Evolutionary conservation across 1,140 invertebrate genomes (phyloP), one percentile per base, ranked within the genome.

Genomic region (Tachypleus tridentatus): DNA sequence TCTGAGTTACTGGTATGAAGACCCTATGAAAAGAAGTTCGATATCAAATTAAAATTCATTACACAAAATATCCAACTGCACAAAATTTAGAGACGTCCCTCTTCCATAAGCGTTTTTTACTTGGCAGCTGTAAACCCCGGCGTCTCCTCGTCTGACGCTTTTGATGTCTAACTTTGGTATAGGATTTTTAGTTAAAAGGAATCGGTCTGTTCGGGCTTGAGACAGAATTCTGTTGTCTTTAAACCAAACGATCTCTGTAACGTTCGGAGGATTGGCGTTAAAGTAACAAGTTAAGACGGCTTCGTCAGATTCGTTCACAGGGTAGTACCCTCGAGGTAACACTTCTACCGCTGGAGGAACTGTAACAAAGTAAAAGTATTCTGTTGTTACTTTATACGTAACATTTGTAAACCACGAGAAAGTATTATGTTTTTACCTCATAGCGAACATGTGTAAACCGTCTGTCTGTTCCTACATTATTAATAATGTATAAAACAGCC

Each of bases 71-170:
- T 73, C 68, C 4, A 73, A 52, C 4, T 60, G 54, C 5, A 69
- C 51, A 4, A 54, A 29, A 49, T 69, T 73, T 10, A 58, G 62
- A 3, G 71, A 70, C 51, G 71, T 71, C 3, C 65, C 68, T 53
- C 60, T 70, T n/a, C 76, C 77, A 57, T 73, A 73, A 3, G 69
- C 65, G 61, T 74, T 74, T 51, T 66, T 63, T 4, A 72, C 64
- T 10, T 67, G 65, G 52, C 73, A 73, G 11, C 63, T 69, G 66
- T 72, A 72, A 3, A 64, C 64, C 7, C 70, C 74, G 7, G 67
- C 54, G 48, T 74, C 65, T 69, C 72, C 50, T 63, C 68, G 50
- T 71, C 66, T 57, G 54, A 76, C 64, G 61, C 71, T 67, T 69
- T 70, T 49, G 61, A 70, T 49, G 3, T 61, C 59, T 49, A 70